Percentiles rank a stretch among this genome's conserved stretches.
phyloP scores from a whole-genome alignment of 2,888 invertebrate genomes.

The Tetranychus truncatus region DNA sequence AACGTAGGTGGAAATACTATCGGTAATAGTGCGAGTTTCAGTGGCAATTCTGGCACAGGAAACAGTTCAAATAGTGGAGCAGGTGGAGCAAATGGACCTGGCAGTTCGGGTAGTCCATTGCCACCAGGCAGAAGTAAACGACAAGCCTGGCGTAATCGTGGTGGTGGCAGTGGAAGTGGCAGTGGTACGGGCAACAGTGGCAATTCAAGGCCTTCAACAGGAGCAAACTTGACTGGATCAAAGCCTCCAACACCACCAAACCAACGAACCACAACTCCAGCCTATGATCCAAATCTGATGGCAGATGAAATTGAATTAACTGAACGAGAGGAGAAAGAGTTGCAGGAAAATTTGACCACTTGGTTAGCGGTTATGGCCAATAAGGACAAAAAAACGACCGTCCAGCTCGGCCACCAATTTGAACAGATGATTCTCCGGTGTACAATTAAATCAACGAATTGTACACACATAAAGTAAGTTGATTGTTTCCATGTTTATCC shows the following conservation, averaged over 20 bases:
- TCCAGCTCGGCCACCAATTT: slow-evolving; percentile 24
- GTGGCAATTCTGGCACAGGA: background rate
- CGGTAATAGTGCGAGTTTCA: background rate
- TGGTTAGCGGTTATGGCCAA: slow-evolving; percentile 23
- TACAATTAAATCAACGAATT: slow-evolving; percentile 23
- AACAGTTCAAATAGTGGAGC: background rate
- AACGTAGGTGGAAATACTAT: background rate
- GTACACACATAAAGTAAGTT: slow-evolving; percentile 19
- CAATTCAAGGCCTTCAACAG: background rate
- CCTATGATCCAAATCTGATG: background rate
- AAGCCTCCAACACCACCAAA: background rate
- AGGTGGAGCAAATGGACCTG: background rate
- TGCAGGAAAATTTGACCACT: slow-evolving; percentile 24
- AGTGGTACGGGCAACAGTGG: background rate
- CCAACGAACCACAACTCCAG: background rate
- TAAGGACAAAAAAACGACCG: slow-evolving; percentile 20
- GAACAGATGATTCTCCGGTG: slow-evolving; percentile 25
- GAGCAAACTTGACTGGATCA: background rate
- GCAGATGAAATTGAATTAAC: slow-evolving; percentile 19
- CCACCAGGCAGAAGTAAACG: background rate
- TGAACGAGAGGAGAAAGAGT: slow-evolving; percentile 22
- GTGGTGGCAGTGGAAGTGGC: background rate
- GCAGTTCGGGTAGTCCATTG: background rate
- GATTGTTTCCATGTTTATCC: background rate
- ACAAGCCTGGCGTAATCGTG: slow-evolving; percentile 5